Evolutionary conservation across 2,888 invertebrate genomes (phyloP).

Genomic region (Mamestra brassicae): DNA sequence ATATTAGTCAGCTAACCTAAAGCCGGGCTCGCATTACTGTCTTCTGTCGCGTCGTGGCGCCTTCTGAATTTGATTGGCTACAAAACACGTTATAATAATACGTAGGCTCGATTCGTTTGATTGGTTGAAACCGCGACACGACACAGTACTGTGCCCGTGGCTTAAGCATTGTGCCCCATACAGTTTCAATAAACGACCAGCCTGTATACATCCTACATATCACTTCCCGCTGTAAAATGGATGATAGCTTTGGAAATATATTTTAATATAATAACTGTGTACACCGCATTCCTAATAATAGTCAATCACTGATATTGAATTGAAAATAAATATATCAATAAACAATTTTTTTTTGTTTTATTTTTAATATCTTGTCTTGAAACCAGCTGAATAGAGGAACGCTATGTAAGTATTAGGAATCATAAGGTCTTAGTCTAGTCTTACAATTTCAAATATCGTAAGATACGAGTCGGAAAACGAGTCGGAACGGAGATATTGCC

Average conservation of each 20-base stretch:
- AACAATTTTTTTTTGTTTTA: slow-evolving; percentile 53
- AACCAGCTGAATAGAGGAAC: background rate
- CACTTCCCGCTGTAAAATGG: slow-evolving; percentile 71
- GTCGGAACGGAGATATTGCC: no score
- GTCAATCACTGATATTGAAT: slow-evolving; percentile 77
- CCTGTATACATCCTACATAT: slow-evolving; percentile 69
- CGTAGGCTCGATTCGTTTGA: no score
- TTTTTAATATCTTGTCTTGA: background rate
- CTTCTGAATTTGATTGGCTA: no score
- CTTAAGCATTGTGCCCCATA: background rate
- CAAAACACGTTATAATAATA: no score
- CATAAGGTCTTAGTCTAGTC: no score
- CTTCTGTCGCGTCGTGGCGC: no score
- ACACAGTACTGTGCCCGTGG: no score
- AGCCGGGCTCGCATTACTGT: no score
- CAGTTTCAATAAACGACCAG: slow-evolving; percentile 51
- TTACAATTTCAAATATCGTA: no score
- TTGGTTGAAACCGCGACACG: no score
- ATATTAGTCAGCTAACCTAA: no score
- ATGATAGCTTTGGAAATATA: slow-evolving; percentile 73
- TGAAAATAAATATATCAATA: slow-evolving; percentile 72
- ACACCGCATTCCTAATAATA: slow-evolving; percentile 77
- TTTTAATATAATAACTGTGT: slow-evolving; percentile 73
- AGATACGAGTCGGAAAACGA: no score
- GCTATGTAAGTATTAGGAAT: background rate